Evolutionary conservation across 2,888 invertebrate genomes (phyloP).

Genomic region (Tinea trinotella): DNA sequence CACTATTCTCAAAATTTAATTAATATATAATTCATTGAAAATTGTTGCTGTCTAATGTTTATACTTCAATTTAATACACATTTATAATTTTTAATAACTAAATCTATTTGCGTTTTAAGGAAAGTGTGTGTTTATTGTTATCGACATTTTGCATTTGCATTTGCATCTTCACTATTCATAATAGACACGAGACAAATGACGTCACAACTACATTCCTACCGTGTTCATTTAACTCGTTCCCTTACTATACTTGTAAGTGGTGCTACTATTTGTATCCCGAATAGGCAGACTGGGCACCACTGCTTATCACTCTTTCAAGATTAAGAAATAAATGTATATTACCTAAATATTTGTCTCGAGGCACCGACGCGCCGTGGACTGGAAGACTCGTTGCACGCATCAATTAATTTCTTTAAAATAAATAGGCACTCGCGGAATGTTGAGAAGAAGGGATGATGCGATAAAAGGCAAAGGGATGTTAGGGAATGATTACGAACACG

Average conservation of each 20-base stretch:
- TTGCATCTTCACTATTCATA: too few relatives aligned
- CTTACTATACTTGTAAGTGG: neutral
- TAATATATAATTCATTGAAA: too few relatives aligned
- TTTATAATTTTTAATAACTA: too few relatives aligned
- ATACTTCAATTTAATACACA: too few relatives aligned
- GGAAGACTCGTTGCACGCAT: slow-evolving; percentile 96
- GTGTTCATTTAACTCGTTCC: too few relatives aligned
- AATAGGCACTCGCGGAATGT: slow-evolving; percentile 98
- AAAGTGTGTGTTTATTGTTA: too few relatives aligned
- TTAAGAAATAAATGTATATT: slow-evolving; percentile 26
- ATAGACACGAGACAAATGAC: too few relatives aligned
- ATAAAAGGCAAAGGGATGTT: slow-evolving; percentile 96
- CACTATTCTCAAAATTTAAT: too few relatives aligned
- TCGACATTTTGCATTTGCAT: too few relatives aligned
- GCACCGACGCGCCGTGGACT: slow-evolving; percentile 91
- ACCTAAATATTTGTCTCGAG: slow-evolving; percentile 89
- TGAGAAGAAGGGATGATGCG: slow-evolving; percentile 99
- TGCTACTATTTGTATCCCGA: neutral
- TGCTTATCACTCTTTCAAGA: neutral
- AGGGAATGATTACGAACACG: slow-evolving; percentile 92
- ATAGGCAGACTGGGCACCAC: neutral
- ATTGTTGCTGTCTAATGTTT: too few relatives aligned
- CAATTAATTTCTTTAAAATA: slow-evolving; percentile 95
- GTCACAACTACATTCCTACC: too few relatives aligned
- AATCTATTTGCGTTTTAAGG: too few relatives aligned